Evolutionary conservation across 1,140 invertebrate genomes (phyloP).

Genomic region (Tigriopus japonicus): DNA sequence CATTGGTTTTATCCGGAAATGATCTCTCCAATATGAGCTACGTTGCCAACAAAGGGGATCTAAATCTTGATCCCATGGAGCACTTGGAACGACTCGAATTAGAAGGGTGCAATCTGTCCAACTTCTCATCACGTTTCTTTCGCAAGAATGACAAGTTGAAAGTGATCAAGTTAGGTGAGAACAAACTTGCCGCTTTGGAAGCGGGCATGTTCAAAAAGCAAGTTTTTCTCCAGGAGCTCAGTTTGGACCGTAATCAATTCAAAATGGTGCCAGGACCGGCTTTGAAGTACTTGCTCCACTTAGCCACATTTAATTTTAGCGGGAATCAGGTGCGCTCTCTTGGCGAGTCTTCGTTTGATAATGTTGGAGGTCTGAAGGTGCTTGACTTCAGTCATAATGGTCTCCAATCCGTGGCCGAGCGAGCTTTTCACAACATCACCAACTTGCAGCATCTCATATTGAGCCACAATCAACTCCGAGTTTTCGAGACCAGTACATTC

Average conservation of each 20-base stretch:
- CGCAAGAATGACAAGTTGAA: conserved; percentile 13
- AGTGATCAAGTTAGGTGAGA: conserved; percentile 16
- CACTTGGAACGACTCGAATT: conserved; percentile 47
- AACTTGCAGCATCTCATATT: conserved; percentile 44
- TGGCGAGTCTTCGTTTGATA: conserved; percentile 47
- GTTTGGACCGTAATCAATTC: conserved; percentile 22
- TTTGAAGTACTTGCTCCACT: background rate
- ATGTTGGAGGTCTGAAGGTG: conserved; percentile 46
- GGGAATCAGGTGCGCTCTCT: conserved; percentile 63
- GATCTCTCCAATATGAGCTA: conserved; percentile 38
- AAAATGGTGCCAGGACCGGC: conserved; percentile 15
- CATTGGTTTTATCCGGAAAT: conserved; percentile 47
- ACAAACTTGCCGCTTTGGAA: conserved; percentile 16
- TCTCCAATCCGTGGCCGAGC: conserved; percentile 53
- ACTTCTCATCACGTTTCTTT: background rate
- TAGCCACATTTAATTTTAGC: conserved; percentile 53
- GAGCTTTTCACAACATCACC: conserved; percentile 49
- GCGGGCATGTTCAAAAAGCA: conserved; percentile 17
- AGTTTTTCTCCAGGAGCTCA: conserved; percentile 19
- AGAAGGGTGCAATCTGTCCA: conserved; percentile 25
- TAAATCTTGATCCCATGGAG: conserved; percentile 47
- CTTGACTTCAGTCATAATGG: conserved; percentile 52
- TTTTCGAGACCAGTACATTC: conserved; percentile 38
- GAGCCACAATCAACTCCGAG: conserved; percentile 54
- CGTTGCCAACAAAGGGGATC: conserved; percentile 34